phyloP scores from a whole-genome alignment of 2,113 vertebrate genomes.

The Perca schrenkii region DNA sequence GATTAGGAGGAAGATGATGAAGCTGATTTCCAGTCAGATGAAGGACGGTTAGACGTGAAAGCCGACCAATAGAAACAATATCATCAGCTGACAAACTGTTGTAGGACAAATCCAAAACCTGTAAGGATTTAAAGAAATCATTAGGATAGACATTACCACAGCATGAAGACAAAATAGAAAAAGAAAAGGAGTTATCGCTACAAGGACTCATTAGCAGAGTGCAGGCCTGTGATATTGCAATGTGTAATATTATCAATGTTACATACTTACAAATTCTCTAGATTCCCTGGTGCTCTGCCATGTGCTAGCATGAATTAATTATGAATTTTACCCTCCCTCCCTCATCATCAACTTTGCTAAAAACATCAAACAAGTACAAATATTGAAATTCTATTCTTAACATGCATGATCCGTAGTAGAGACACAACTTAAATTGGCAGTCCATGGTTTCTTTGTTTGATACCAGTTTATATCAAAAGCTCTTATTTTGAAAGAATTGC shows the following conservation, averaged over 20 bases:
- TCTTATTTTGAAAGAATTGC: constrained; percentile 8
- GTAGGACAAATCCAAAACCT: constrained; percentile 91
- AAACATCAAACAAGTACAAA: neutral
- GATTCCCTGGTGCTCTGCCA: neutral
- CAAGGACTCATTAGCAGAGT: too few relatives aligned
- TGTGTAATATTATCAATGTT: neutral
- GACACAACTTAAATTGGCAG: neutral
- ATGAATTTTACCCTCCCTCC: neutral
- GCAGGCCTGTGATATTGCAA: neutral
- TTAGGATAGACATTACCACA: neutral
- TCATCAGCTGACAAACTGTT: constrained; percentile 85
- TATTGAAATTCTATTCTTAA: neutral
- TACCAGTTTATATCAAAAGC: neutral
- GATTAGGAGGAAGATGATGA: constrained; percentile 80
- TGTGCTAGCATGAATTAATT: neutral
- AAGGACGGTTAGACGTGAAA: constrained; percentile 87
- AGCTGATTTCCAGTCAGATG: constrained; percentile 88
- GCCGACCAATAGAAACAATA: constrained; percentile 78
- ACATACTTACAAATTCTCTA: neutral
- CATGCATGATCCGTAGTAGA: neutral
- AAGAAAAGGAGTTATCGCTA: neutral
- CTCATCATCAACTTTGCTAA: neutral
- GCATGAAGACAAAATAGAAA: neutral
- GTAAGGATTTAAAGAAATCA: constrained; percentile 21
- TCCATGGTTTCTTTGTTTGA: neutral